These are phyloP conservation scores for Hydrolagus affinis DNA, from an alignment of 2,113 vertebrate species.

Conservation along the genomic window DNA sequence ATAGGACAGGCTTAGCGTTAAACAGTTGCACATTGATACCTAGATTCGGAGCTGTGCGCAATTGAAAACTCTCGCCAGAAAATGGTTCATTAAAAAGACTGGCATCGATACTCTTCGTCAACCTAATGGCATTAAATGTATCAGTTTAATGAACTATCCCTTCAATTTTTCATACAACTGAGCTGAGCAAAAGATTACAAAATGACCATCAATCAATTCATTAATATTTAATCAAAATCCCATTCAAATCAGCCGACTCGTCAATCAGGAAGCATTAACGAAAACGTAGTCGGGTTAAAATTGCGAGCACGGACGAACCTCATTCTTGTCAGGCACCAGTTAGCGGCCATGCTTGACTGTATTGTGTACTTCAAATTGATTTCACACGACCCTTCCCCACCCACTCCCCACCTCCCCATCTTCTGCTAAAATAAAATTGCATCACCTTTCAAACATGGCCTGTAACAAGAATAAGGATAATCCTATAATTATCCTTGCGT, in stretches of 20 bases:
- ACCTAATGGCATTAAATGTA: too few relatives aligned
- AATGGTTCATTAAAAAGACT: too few relatives aligned
- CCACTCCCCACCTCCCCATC: too few relatives aligned
- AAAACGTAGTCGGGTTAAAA: neutral
- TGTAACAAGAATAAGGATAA: too few relatives aligned
- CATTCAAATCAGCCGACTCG: neutral
- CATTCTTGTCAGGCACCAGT: neutral
- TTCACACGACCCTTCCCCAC: neutral
- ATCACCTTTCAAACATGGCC: neutral
- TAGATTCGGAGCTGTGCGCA: too few relatives aligned
- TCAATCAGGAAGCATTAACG: neutral
- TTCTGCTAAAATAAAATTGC: neutral
- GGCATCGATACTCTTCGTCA: too few relatives aligned
- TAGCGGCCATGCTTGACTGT: neutral
- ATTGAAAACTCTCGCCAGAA: too few relatives aligned
- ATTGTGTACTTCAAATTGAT: neutral
- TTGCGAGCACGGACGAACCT: neutral
- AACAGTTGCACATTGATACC: too few relatives aligned
- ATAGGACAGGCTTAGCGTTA: too few relatives aligned
- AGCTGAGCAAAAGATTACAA: neutral
- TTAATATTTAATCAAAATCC: neutral
- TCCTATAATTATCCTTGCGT: too few relatives aligned
- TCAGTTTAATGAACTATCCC: too few relatives aligned
- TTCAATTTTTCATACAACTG: neutral
- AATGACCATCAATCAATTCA: neutral